A percentile compares a stretch with the other conserved stretches of the same genome.
These are phyloP conservation scores for Parazoanthus darwini DNA, from an alignment of 92 coral and sea anemone genomes.

Conservation along the genomic window DNA sequence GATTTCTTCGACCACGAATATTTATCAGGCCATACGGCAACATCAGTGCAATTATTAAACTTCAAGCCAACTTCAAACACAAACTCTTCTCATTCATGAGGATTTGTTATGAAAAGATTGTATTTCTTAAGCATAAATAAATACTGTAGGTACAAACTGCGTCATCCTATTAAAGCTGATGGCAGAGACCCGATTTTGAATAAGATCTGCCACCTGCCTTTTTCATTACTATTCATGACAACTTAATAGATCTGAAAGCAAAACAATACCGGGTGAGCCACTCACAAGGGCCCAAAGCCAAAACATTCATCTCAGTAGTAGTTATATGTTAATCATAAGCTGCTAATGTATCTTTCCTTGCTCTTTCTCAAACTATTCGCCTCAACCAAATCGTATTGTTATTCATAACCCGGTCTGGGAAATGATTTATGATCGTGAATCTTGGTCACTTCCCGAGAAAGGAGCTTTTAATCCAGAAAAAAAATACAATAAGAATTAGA, in stretches of 20 bases:
- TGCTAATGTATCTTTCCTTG: conserved; percentile 29
- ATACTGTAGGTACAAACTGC: conserved; percentile 16
- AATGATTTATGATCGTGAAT: not conserved
- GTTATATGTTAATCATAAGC: conserved; percentile 34
- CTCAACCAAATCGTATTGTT: not conserved
- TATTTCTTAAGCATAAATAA: conserved; percentile 33
- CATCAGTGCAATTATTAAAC: conserved; percentile 21
- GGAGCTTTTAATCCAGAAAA: not conserved
- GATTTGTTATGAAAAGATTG: conserved; percentile 23
- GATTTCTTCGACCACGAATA: conserved; percentile 27
- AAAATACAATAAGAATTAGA: not conserved
- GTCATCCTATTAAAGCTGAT: conserved; percentile 27
- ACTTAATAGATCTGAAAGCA: conserved; percentile 33
- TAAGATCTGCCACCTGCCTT: conserved; percentile 32
- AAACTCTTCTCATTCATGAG: conserved; percentile 26
- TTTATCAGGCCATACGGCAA: not conserved
- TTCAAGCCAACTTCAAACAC: conserved; percentile 28
- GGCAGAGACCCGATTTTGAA: conserved; percentile 36
- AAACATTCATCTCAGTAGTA: conserved; percentile 20
- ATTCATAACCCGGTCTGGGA: not conserved
- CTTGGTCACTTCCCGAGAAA: not conserved
- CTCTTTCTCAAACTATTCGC: not conserved
- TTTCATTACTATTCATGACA: conserved; percentile 39
- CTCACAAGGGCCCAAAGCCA: conserved; percentile 29
- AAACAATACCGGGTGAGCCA: conserved; percentile 30